phyloP scores from a whole-genome alignment of 2,797 vertebrate genomes.

The Malurus leucopterus region DNA sequence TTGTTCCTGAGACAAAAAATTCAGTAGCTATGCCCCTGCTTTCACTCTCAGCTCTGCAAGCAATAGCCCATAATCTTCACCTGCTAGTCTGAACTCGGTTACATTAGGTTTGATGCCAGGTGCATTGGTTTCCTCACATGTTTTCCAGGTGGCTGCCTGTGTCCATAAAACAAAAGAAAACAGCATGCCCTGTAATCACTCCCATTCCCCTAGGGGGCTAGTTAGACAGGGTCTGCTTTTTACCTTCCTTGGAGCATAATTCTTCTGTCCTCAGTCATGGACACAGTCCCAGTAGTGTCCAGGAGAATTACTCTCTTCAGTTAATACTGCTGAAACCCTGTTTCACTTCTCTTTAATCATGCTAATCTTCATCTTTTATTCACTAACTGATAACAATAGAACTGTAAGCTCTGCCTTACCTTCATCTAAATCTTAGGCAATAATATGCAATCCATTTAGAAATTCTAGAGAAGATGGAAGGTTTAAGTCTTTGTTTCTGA shows the following conservation, averaged over 20 bases:
- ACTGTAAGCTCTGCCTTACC: not conserved
- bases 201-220: not conserved
- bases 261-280: constrained; percentile 21
- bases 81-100: not conserved
- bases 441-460: not conserved
- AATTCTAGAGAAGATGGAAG: not conserved
- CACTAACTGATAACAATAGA: constrained; percentile 25
- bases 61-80: not conserved
- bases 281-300: constrained; percentile 15
- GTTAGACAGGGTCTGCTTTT: constrained; percentile 22
- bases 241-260: constrained; percentile 19
- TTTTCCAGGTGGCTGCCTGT: constrained; percentile 12
- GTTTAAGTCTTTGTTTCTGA: not conserved
- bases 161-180: not conserved
- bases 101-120: not conserved
- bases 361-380: constrained; percentile 60
- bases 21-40: not conserved
- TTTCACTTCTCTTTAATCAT: constrained; percentile 43
- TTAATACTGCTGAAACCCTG: constrained; percentile 2
- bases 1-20: not conserved
- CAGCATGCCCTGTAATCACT: not conserved
- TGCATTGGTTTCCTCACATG: not conserved
- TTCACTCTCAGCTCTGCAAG: not conserved
- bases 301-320: constrained; percentile 31
- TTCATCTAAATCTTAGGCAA: not conserved